Evolutionary conservation across 2,113 vertebrate species (phyloP), one percentile per base, ranked within the genome.

Genomic region (Megaceryle torquata): DNA sequence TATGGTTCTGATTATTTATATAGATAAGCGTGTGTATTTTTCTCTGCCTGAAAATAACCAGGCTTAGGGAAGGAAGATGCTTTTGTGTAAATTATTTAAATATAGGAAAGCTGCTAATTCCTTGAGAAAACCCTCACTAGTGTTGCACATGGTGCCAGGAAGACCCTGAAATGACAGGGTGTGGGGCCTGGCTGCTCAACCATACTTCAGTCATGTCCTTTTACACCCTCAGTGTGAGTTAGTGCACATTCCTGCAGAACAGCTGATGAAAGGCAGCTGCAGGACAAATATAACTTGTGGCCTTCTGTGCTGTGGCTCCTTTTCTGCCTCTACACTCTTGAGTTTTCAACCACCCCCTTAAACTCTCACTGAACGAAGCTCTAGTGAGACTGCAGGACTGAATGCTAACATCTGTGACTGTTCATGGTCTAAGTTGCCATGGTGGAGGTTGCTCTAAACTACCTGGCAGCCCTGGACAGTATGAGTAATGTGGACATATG

Each of bases 1-100:
- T 91, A 96, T 94, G 95, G 83, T 92, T 90, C 88, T 93, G 93
- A 95, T 97, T 97, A 96, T 94, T 97, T 96, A 65, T 84, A 54
- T 57, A 96, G 95, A 94, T 94, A 86, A 93, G 82, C 11, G 2
- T 72, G 86, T 86, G 83, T 79, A 76, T 88, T 96, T 96, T 92
- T 89, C 61, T 89, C 69, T 51, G 31, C 15, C 57, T 95, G 94
- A 96, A 93, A 96, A 85, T 91, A 96, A 76, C 65, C n/a, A 72
- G 61, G 54, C 53, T 61, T 41, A 69, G 41, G 65, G 70, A 91
- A 87, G 95, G 86, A 96, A 94, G 93, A 91, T 76, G 77, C 57
- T 71, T 91, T 84, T 91, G 80, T 61, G 53, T 84, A 89, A 94
- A 93, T 89, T 91, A 92, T 96, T 96, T 96, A 59, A 86, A 95